These are phyloP conservation scores for Scaptomyza polygonia DNA, from an alignment of 2,888 invertebrate species.

Conservation along the genomic window DNA sequence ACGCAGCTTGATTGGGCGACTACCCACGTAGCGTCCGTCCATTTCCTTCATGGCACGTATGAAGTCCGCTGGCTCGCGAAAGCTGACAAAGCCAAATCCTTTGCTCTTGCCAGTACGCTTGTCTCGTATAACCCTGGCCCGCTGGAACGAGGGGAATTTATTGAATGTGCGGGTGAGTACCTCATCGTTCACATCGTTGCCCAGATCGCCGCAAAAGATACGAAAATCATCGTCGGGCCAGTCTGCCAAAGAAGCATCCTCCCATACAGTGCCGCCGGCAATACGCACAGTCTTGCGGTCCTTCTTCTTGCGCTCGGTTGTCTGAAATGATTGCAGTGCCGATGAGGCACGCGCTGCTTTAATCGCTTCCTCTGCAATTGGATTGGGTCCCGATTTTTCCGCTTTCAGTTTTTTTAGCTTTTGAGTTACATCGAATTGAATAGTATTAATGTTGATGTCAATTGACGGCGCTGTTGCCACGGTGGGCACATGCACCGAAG, in stretches of 20 bases:
- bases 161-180: conserved; percentile 97
- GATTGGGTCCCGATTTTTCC: conserved; percentile 87
- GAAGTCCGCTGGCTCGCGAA: conserved; percentile 98
- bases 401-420: conserved; percentile 87
- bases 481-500: conserved; percentile 83
- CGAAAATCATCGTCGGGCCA: conserved; percentile 99
- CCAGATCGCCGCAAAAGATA: conserved; percentile 99
- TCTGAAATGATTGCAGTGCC: conserved; percentile 86
- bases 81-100: conserved; percentile 99
- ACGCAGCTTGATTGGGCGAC: conserved; percentile 97
- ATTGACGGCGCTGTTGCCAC: conserved; percentile 77
- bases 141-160: conserved; percentile 96
- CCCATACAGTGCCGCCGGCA: conserved; percentile 98
- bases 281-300: conserved; percentile 89
- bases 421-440: conserved; percentile 86
- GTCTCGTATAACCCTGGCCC: conserved; percentile 97
- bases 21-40: conserved; percentile 99
- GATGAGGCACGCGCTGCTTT: conserved; percentile 87
- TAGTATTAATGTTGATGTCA: conserved; percentile 85
- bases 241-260: conserved; percentile 95
- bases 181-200: conserved; percentile 99
- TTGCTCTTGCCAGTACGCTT: conserved; percentile 98
- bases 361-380: conserved; percentile 87
- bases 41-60: conserved; percentile 99
- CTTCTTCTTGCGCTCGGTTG: conserved; percentile 85